These are phyloP conservation scores for Coregonus clupeaformis DNA, from an alignment of 2,113 vertebrate species.

Conservation along the genomic window DNA sequence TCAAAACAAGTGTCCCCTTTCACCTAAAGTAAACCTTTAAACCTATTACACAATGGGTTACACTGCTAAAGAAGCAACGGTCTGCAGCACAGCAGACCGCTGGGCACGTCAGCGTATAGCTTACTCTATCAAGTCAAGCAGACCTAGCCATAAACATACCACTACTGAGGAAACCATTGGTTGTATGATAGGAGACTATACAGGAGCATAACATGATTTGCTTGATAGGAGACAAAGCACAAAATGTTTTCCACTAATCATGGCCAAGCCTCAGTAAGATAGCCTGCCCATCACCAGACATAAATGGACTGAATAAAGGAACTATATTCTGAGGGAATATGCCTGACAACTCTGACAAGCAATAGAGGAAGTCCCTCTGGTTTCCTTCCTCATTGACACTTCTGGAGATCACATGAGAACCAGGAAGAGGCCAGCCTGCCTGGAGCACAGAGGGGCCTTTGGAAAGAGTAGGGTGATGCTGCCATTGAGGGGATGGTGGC, in stretches of 20 bases:
- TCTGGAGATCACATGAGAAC: neutral
- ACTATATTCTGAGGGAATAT: neutral
- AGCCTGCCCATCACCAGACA: too few relatives aligned
- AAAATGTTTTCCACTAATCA: too few relatives aligned
- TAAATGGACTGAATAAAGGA: neutral
- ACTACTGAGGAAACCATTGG: too few relatives aligned
- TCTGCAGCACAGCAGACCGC: neutral
- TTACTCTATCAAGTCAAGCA: too few relatives aligned
- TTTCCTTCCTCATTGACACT: neutral
- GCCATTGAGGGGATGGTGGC: too few relatives aligned
- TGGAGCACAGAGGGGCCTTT: too few relatives aligned
- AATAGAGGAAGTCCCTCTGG: conserved; percentile 8
- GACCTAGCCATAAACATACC: too few relatives aligned
- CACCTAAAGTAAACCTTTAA: neutral
- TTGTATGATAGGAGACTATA: too few relatives aligned
- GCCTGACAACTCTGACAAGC: neutral
- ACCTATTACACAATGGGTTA: neutral
- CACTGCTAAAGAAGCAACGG: neutral
- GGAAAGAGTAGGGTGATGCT: too few relatives aligned
- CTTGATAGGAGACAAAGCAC: too few relatives aligned
- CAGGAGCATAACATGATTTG: too few relatives aligned
- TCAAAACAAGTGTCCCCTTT: neutral
- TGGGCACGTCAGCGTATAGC: neutral
- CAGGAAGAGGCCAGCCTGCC: neutral
- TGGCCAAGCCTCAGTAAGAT: too few relatives aligned